A percentile compares a stretch with the other conserved stretches of the same genome.
Evolutionary conservation across 2,888 invertebrate genomes (phyloP).

Genomic region (Odontocolon sp.): DNA sequence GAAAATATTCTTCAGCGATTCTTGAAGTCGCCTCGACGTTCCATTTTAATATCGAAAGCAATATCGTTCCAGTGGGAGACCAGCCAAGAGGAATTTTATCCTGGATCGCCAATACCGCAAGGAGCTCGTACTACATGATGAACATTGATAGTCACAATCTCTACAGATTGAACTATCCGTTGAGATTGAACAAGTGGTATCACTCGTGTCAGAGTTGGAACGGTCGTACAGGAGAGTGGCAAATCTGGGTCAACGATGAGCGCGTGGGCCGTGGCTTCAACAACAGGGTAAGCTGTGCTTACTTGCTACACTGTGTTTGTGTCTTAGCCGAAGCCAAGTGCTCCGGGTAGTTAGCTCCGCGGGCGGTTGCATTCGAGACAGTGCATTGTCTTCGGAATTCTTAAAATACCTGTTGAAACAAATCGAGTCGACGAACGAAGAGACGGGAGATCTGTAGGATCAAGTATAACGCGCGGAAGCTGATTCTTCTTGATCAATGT

Average conservation of each 20-base stretch:
- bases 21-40: not conserved
- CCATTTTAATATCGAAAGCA: not conserved
- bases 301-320: not conserved
- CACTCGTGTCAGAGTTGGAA: slow-evolving; percentile 95
- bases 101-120: slow-evolving; percentile 90
- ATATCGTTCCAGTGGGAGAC: slow-evolving; percentile 84
- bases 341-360: not conserved
- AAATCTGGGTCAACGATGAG: slow-evolving; percentile 93
- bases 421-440: not conserved
- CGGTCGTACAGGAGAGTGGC: slow-evolving; percentile 94
- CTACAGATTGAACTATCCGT: slow-evolving; percentile 88
- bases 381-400: slow-evolving; percentile 5
- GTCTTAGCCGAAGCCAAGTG: not conserved
- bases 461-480: not conserved
- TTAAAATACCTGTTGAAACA: not conserved
- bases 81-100: slow-evolving; percentile 88
- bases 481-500: not conserved
- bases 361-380: not conserved
- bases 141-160: slow-evolving; percentile 91
- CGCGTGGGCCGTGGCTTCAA: slow-evolving; percentile 93
- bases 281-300: slow-evolving; percentile 86
- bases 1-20: not conserved
- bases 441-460: not conserved
- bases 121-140: slow-evolving; percentile 91
- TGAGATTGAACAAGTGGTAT: slow-evolving; percentile 89